phyloP scores from a whole-genome alignment of 2,888 invertebrate species.

The Papilio gigon region DNA sequence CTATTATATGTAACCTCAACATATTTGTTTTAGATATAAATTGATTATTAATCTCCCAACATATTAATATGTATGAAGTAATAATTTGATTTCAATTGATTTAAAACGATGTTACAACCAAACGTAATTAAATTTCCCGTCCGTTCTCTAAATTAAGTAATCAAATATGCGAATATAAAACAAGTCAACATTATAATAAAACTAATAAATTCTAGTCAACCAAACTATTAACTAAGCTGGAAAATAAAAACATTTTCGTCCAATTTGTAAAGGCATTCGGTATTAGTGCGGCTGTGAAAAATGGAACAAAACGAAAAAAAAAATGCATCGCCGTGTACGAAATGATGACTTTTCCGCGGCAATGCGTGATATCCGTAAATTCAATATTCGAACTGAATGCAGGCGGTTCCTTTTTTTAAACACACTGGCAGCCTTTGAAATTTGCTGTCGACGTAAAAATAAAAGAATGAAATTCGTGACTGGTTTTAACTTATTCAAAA shows the following conservation, averaged over 20 bases:
- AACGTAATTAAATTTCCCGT: slow-evolving; percentile 1
- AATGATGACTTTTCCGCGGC: slow-evolving; percentile 36
- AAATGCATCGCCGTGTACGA: slow-evolving; percentile 33
- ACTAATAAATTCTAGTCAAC: slow-evolving; percentile 9
- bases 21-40: not conserved
- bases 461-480: not conserved
- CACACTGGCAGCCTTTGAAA: slow-evolving; percentile 22
- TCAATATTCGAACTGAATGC: slow-evolving; percentile 40
- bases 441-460: slow-evolving; percentile 22
- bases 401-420: slow-evolving; percentile 14
- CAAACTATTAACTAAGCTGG: slow-evolving; percentile 20
- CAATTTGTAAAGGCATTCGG: slow-evolving; percentile 32
- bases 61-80: not conserved
- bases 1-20: no score
- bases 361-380: slow-evolving; percentile 39
- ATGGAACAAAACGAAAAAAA: slow-evolving; percentile 6
- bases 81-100: not conserved
- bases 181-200: not conserved
- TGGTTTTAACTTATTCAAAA: not conserved
- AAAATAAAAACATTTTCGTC: slow-evolving; percentile 12
- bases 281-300: slow-evolving; percentile 29
- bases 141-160: slow-evolving; percentile 11
- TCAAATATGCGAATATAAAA: slow-evolving; percentile 15
- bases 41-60: not conserved
- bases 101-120: not conserved